Conservation (phyloP, 2,888 invertebrate species). For the Gasteruption jaculator region DNA sequence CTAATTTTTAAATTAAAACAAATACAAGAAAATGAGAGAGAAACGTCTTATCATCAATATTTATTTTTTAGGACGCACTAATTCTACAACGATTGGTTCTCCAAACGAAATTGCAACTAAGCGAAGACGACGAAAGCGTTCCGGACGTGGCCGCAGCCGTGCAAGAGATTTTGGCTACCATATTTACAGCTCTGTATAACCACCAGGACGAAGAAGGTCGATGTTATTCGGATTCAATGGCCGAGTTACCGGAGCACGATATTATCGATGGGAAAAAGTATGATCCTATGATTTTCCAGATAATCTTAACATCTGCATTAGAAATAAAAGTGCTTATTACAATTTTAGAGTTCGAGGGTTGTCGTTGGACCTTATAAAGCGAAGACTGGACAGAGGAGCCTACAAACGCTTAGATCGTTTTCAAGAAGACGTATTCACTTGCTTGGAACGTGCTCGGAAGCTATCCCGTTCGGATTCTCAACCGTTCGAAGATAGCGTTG, state of each 20-base stretch:
- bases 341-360: slow-evolving; percentile 80
- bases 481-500: slow-evolving; percentile 92
- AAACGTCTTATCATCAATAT: slow-evolving; percentile 11
- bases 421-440: slow-evolving; percentile 94
- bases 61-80: slow-evolving; percentile 70
- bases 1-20: slow-evolving; percentile 80
- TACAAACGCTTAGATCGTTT: slow-evolving; percentile 92
- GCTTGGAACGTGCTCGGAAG: slow-evolving; percentile 84
- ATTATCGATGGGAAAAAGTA: slow-evolving; percentile 62
- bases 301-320: background rate
- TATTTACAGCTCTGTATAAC: slow-evolving; percentile 92
- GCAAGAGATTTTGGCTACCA: slow-evolving; percentile 82
- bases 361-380: slow-evolving; percentile 89
- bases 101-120: slow-evolving; percentile 85
- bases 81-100: slow-evolving; percentile 87
- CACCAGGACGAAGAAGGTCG: slow-evolving; percentile 96
- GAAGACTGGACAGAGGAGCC: slow-evolving; percentile 84
- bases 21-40: slow-evolving; percentile 31
- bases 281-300: slow-evolving; percentile 24
- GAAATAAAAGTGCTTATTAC: slow-evolving; percentile 10
- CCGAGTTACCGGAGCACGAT: slow-evolving; percentile 87
- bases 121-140: slow-evolving; percentile 78
- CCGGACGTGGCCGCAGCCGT: slow-evolving; percentile 88
- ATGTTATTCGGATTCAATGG: slow-evolving; percentile 94
- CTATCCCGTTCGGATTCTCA: slow-evolving; percentile 90